phyloP scores from a whole-genome alignment of 2,113 vertebrate species.

The Butorides virescens region DNA sequence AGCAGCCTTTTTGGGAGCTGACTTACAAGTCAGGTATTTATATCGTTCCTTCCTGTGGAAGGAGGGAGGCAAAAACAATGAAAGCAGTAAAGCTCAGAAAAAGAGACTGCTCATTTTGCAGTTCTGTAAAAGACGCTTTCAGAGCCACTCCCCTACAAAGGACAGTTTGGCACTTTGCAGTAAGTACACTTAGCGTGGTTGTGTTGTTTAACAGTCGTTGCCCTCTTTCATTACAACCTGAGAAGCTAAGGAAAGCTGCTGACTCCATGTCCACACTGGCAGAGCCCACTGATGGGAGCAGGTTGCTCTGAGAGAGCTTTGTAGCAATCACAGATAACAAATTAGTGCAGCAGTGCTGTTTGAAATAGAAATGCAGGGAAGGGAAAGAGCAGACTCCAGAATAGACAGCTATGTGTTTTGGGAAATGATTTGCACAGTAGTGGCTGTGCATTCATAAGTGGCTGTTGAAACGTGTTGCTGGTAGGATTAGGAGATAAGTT shows the following conservation, averaged over 20 bases:
- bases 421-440: neutral
- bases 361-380: neutral
- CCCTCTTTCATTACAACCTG: neutral
- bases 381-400: neutral
- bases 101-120: neutral
- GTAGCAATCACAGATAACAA: slow-evolving; percentile 29
- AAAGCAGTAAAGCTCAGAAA: neutral
- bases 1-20: neutral
- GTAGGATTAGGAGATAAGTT: slow-evolving; percentile 56
- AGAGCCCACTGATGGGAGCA: neutral
- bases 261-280: neutral
- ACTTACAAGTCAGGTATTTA: neutral
- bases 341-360: neutral
- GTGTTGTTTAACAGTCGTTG: neutral
- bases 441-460: slow-evolving; percentile 40
- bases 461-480: slow-evolving; percentile 65
- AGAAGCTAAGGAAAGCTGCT: neutral
- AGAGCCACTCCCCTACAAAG: accelerated
- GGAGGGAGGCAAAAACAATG: neutral
- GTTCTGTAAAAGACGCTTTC: neutral
- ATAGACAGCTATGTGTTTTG: slow-evolving; percentile 29
- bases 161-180: neutral
- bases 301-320: neutral
- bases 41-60: neutral
- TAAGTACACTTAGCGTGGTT: neutral